phyloP scores from a whole-genome alignment of 2,888 invertebrate species.

The Platerodrilus igneus region DNA sequence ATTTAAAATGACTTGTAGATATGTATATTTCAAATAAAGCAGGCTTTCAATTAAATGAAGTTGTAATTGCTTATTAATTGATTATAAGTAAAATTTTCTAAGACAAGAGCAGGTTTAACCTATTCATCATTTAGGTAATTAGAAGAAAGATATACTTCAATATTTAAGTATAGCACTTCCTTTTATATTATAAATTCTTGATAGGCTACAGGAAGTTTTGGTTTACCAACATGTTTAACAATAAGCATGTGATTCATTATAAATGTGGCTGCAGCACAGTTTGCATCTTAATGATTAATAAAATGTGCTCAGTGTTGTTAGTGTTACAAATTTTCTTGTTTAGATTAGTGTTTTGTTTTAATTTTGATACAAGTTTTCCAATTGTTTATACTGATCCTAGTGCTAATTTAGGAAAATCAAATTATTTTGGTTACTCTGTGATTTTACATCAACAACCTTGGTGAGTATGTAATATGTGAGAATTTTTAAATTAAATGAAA shows the following conservation, averaged over 20 bases:
- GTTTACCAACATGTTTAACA: conserved; percentile 12
- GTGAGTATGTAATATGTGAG: conserved; percentile 24
- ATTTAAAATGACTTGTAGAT: too few relatives aligned
- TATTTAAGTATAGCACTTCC: too few relatives aligned
- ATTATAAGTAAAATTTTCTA: too few relatives aligned
- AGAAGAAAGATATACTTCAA: too few relatives aligned
- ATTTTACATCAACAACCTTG: conserved; percentile 35
- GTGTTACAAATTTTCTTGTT: conserved; percentile 7
- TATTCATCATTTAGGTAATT: too few relatives aligned
- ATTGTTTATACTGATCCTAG: conserved; percentile 35
- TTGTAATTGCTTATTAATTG: too few relatives aligned
- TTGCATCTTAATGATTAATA: neutral
- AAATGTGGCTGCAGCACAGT: neutral
- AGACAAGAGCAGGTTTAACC: too few relatives aligned
- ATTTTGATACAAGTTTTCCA: conserved; percentile 36
- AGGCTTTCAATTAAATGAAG: too few relatives aligned
- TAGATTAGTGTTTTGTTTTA: conserved; percentile 26
- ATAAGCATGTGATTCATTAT: conserved; percentile 10
- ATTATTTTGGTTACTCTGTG: conserved; percentile 44
- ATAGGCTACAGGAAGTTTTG: conserved; percentile 19
- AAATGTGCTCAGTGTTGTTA: conserved; percentile 2
- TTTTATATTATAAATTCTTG: too few relatives aligned
- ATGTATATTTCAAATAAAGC: too few relatives aligned
- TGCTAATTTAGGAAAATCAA: conserved; percentile 2
- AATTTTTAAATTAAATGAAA: conserved; percentile 1